Conservation (phyloP, 2,113 vertebrate genomes). For the Sialia sialis region DNA sequence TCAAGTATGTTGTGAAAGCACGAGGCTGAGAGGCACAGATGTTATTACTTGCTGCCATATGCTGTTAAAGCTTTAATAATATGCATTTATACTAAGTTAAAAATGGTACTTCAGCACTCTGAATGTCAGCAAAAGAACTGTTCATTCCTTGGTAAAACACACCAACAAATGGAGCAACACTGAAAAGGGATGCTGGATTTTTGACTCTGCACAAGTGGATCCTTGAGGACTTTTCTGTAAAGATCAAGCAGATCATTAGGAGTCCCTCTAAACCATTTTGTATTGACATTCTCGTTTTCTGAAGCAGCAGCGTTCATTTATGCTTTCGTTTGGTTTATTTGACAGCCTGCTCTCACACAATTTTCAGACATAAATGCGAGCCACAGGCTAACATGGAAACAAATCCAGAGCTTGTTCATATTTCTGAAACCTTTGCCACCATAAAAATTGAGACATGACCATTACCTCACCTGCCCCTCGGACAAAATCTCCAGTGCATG, state of each 20-base stretch:
- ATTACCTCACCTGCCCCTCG: not conserved
- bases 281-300: conserved; percentile 13
- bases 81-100: not conserved
- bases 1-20: not conserved
- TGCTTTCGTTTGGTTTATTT: not conserved
- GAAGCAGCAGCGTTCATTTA: not conserved
- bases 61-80: conserved; percentile 14
- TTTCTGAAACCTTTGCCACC: not conserved
- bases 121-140: not conserved
- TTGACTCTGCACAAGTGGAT: not conserved
- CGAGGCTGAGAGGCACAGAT: conserved; percentile 1
- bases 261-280: not conserved
- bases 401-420: not conserved
- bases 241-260: conserved; percentile 23
- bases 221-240: not conserved
- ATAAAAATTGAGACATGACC: not conserved
- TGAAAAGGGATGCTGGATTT: not conserved
- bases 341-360: not conserved
- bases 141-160: not conserved
- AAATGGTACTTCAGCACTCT: not conserved
- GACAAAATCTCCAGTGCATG: not conserved
- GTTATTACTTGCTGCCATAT: conserved; percentile 6
- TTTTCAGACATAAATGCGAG: not conserved
- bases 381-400: not conserved
- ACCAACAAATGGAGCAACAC: not conserved